A percentile compares a stretch with the other conserved stretches of the same genome.
Evolutionary conservation across 2,113 vertebrate genomes (phyloP).

Genomic region (Saguinus imperator): DNA sequence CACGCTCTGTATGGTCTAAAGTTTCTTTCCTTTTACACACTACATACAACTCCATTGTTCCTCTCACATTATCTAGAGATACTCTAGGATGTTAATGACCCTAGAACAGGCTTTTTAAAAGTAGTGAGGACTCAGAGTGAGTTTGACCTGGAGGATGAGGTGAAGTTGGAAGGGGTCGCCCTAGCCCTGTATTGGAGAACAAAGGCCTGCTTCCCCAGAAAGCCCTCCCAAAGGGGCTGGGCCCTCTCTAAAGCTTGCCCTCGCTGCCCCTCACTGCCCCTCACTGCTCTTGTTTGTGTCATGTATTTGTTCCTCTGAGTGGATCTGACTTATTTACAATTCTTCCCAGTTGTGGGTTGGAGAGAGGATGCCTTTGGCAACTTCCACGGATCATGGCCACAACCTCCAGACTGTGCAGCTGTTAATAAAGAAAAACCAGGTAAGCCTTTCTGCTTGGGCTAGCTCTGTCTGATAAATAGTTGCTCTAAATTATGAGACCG

Average conservation of each 20-base stretch:
- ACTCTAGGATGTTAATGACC: neutral
- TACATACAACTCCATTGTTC: neutral
- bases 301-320: neutral
- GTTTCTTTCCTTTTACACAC: neutral
- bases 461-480: neutral
- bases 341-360: conserved; percentile 89
- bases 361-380: conserved; percentile 95
- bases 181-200: accelerated
- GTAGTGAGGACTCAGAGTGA: neutral
- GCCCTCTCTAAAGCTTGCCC: neutral
- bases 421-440: conserved; percentile 99
- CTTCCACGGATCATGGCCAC: conserved; percentile 95
- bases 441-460: conserved; percentile 63
- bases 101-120: neutral
- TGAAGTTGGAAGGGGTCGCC: neutral
- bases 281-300: neutral
- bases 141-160: neutral
- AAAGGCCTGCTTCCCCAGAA: neutral
- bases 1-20: neutral
- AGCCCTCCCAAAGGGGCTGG: neutral
- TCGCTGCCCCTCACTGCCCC: neutral
- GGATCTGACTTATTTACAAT: conserved; percentile 15
- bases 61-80: neutral
- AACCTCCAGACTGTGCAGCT: conserved; percentile 98
- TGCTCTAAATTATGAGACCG: neutral